Conservation (phyloP, 2,888 invertebrate genomes). For the Drosophila subquinaria region DNA sequence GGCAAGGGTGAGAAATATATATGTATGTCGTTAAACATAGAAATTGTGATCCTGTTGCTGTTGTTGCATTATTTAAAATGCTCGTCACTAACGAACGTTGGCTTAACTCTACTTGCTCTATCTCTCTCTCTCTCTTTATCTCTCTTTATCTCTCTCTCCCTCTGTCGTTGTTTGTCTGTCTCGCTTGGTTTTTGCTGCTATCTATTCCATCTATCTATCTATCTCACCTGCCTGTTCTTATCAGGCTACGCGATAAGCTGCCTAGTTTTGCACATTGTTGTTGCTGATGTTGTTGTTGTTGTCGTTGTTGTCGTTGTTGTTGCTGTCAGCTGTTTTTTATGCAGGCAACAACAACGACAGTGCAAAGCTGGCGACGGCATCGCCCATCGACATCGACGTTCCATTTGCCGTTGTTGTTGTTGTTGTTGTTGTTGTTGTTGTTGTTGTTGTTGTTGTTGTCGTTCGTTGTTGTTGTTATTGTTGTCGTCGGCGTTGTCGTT, state of each 20-base stretch:
- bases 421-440: slow-evolving; percentile 1
- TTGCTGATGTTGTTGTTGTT: slow-evolving; percentile 8
- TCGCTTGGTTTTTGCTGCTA: slow-evolving; percentile 21
- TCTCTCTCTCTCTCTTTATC: background rate
- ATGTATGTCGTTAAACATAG: background rate
- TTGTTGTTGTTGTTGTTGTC: slow-evolving; percentile 8
- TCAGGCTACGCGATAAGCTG: slow-evolving; percentile 55
- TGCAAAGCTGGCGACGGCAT: slow-evolving; percentile 5
- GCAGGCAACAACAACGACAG: slow-evolving; percentile 23
- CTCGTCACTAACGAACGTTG: background rate
- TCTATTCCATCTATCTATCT: slow-evolving; percentile 46
- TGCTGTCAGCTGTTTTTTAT: slow-evolving; percentile 52
- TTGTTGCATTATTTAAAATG: background rate
- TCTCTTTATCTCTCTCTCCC: background rate
- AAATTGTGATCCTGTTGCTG: slow-evolving; percentile 19
- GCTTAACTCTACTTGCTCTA: background rate
- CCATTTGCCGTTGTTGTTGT: slow-evolving; percentile 14
- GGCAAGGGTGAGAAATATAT: no score
- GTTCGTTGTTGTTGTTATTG: slow-evolving; percentile 1
- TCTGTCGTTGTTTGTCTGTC: background rate
- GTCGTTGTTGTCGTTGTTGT: slow-evolving; percentile 12
- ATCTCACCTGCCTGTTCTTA: slow-evolving; percentile 53
- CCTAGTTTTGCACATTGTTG: slow-evolving; percentile 43
- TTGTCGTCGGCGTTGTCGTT: slow-evolving; percentile 15
- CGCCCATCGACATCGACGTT: slow-evolving; percentile 35